These are phyloP conservation scores for Linnaemya tessellans DNA, from an alignment of 2,888 invertebrate species.

Conservation along the genomic window DNA sequence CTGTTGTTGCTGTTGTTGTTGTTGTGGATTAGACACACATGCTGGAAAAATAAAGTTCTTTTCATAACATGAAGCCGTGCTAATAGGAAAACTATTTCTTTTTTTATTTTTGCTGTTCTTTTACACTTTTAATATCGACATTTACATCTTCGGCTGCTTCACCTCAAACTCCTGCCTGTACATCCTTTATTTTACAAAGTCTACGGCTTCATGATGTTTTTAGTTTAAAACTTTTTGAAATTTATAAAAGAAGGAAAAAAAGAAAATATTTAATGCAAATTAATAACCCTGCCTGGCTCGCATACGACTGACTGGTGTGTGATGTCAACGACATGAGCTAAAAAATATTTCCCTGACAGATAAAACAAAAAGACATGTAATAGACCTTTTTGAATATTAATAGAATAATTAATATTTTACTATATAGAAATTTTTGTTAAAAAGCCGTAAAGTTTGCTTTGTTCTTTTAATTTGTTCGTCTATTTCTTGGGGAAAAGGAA, in stretches of 20 bases:
- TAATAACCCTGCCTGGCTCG: slow-evolving; percentile 10
- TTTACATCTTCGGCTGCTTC: slow-evolving; percentile 21
- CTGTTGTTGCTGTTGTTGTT: slow-evolving; percentile 33
- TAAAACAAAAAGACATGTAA: slow-evolving; percentile 31
- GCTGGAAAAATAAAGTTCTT: slow-evolving; percentile 6
- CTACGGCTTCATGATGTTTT: slow-evolving; percentile 4
- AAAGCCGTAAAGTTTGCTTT: slow-evolving; percentile 36
- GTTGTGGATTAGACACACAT: slow-evolving; percentile 17
- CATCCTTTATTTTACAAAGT: slow-evolving; percentile 7
- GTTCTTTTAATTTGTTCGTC: not conserved
- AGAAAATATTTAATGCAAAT: not conserved
- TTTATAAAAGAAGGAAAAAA: not conserved
- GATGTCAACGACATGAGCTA: slow-evolving; percentile 63
- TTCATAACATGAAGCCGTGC: slow-evolving; percentile 24
- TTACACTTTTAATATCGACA: slow-evolving; percentile 19
- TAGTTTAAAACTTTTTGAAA: slow-evolving; percentile 20
- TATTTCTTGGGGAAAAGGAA: slow-evolving; percentile 1
- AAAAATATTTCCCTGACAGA: slow-evolving; percentile 38
- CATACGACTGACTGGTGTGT: slow-evolving; percentile 29
- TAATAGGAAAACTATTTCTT: slow-evolving; percentile 39
- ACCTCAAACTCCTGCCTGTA: slow-evolving; percentile 3
- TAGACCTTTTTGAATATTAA: slow-evolving; percentile 71
- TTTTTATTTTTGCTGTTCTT: not conserved
- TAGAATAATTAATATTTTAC: slow-evolving; percentile 69
- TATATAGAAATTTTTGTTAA: slow-evolving; percentile 32